A percentile compares a stretch with the other conserved stretches of the same genome.
These are phyloP conservation scores for Sorex araneus DNA, from an alignment of 2,113 vertebrate species.

Conservation along the genomic window DNA sequence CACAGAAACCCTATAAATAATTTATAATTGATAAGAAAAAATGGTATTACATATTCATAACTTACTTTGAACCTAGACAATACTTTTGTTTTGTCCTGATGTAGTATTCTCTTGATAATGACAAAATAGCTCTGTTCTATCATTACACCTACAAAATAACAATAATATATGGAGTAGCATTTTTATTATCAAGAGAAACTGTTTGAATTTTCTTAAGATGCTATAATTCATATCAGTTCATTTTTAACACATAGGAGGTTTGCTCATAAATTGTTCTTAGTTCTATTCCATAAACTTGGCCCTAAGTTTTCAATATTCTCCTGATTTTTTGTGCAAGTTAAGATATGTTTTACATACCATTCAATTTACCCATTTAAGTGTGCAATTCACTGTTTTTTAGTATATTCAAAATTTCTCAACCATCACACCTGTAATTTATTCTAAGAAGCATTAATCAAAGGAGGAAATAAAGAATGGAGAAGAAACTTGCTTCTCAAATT, in stretches of 20 bases:
- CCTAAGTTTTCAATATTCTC: neutral
- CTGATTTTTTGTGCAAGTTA: neutral
- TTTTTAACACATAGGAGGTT: neutral
- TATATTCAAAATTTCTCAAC: neutral
- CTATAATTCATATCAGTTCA: neutral
- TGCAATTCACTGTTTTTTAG: neutral
- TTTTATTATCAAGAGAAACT: conserved; percentile 53
- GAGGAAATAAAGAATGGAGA: neutral
- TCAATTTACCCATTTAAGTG: neutral
- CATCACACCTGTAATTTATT: neutral
- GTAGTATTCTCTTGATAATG: conserved; percentile 25
- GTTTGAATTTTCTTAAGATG: conserved; percentile 27
- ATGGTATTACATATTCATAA: neutral
- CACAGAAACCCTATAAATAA: neutral
- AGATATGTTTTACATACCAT: neutral
- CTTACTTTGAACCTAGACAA: conserved; percentile 51
- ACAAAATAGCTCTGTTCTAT: conserved; percentile 27
- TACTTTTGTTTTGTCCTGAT: conserved; percentile 37
- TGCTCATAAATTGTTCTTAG: neutral
- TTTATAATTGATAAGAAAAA: conserved; percentile 34
- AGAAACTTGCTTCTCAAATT: neutral
- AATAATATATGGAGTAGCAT: neutral
- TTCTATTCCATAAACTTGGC: neutral
- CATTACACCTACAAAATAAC: conserved; percentile 29
- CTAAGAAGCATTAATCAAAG: conserved; percentile 4